Percentiles rank a stretch among this genome's conserved stretches.
Conservation (phyloP, 1,140 invertebrate genomes). For the Bradynema listronoti region DNA sequence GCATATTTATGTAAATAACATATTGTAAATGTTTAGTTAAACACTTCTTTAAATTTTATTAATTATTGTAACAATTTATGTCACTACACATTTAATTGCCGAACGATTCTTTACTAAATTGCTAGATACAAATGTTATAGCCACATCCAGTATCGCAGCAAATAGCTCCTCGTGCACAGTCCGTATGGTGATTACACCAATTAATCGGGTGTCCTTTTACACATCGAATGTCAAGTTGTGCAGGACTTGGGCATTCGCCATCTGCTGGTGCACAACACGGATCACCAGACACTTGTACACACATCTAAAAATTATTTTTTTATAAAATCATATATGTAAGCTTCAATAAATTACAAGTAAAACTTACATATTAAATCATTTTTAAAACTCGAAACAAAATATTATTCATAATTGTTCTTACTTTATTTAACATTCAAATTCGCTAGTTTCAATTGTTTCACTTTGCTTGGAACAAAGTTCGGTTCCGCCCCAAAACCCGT, state of each 20-base stretch:
- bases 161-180: constrained; percentile 4
- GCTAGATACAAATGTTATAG: constrained; percentile 15
- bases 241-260: constrained; percentile 4
- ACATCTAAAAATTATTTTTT: constrained; percentile 8
- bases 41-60: constrained; percentile 60
- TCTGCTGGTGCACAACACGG: constrained; percentile 12
- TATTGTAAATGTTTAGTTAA: not conserved
- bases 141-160: constrained; percentile 14
- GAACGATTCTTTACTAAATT: no score
- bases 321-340: no score
- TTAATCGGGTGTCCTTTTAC: constrained; percentile 10
- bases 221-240: constrained; percentile 5
- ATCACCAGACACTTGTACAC: constrained; percentile 11
- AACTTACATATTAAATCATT: no score
- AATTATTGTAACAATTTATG: not conserved
- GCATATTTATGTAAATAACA: not conserved
- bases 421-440: no score
- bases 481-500: no score
- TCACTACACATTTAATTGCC: constrained; percentile 9
- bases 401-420: no score
- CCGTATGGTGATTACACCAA: constrained; percentile 6
- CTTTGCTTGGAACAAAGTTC: no score
- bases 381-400: no score
- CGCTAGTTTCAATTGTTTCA: no score
- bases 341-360: no score